Base-by-base conservation (phyloP, 2,113 vertebrate species). In the Ranitomeya variabilis region DNA sequence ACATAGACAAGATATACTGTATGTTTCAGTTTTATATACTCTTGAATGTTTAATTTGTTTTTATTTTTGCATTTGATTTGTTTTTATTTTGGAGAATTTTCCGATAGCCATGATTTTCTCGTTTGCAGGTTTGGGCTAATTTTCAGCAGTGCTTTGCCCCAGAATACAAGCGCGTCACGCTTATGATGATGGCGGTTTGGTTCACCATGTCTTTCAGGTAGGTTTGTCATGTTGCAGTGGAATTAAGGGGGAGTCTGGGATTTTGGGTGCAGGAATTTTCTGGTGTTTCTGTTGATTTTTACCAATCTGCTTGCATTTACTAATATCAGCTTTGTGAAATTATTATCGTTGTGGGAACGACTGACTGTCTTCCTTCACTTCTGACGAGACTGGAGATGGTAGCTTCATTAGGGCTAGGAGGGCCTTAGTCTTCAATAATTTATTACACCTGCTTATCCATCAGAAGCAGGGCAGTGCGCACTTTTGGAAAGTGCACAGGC, bases 121-220 rank as follows among this genome's bases (percentile, higher is more conserved):
- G 6, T 3, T 55, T 88, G 18, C 83, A 97, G 98, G 97, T 99
- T 60, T 97, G 97, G 97, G 93, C 92, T 83, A 99, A 99, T 78
- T 98, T 99, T 92, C 95, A 94, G 88, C 93, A 96, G 5, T 93
- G 97, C 87, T 99, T 99, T 15, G 94, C 94, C 0, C 97, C 97
- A 0, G 96, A 99, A 89, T 99, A 97, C 81, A 96, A 97, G 0
- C 96, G 98, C 12, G 96, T 97, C 89, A 99, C 97, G 0, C 95
- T 97, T 83, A 97, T 99, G 97, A 97, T 99, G 97, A 99, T 99
- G 97, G 98, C 97, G 0, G 97, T 99, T 18, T 99, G 98, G 98
- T 99, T 99, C 94, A 98, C 97, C 86, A 99, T 99, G 97, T 98
- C 97, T 26, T 99, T 99, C 95, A 99, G 98, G 98, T 99, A 90